Evolutionary conservation across 2,113 vertebrate species (phyloP).

Genomic region (Argyrosomus japonicus): DNA sequence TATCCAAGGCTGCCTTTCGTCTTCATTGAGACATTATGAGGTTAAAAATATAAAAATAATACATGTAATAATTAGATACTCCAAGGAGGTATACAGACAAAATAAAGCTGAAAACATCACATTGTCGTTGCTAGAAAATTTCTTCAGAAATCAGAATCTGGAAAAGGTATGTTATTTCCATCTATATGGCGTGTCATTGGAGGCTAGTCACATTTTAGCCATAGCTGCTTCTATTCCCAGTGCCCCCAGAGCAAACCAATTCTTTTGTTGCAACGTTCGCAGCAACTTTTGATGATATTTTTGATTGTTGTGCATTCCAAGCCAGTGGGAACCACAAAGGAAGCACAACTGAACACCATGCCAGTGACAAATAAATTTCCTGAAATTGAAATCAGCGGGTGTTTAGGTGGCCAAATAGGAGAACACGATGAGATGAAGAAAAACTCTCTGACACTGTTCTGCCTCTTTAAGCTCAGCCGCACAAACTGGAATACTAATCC

Average conservation of each 20-base stretch:
- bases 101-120: constrained; percentile 41
- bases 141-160: constrained; percentile 61
- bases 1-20: neutral
- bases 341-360: constrained; percentile 51
- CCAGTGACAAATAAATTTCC: constrained; percentile 69
- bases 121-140: constrained; percentile 44
- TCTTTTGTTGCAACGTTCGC: constrained; percentile 43
- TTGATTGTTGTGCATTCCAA: constrained; percentile 65
- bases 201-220: constrained; percentile 46
- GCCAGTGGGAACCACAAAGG: constrained; percentile 55
- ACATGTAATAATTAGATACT: neutral
- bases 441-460: constrained; percentile 65
- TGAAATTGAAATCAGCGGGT: constrained; percentile 78
- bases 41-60: neutral
- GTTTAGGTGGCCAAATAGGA: constrained; percentile 71
- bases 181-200: constrained; percentile 35
- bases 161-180: constrained; percentile 44
- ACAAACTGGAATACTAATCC: constrained; percentile 63
- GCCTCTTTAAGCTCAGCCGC: constrained; percentile 63
- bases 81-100: neutral
- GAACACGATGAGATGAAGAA: constrained; percentile 69
- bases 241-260: constrained; percentile 42
- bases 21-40: neutral
- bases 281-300: constrained; percentile 66
- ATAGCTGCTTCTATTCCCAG: constrained; percentile 19